Conservation (phyloP, 2,113 vertebrate species). For the Actenoides lindsayi region DNA sequence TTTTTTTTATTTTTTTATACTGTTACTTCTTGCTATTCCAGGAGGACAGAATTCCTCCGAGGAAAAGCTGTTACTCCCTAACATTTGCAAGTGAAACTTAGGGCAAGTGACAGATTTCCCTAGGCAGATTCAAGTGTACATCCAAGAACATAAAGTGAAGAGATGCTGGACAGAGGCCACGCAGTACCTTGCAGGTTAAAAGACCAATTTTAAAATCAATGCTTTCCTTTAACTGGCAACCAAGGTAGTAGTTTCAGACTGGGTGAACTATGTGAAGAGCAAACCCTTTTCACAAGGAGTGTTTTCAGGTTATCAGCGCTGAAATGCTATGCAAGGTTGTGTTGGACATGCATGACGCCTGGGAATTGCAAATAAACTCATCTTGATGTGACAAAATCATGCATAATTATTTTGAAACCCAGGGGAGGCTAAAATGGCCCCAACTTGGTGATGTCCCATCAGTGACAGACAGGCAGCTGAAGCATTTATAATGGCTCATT, state of each 20-base stretch:
- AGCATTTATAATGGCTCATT: constrained; percentile 50
- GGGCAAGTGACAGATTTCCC: constrained; percentile 51
- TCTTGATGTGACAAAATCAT: constrained; percentile 59
- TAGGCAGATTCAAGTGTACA: constrained; percentile 16
- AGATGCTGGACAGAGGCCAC: constrained; percentile 44
- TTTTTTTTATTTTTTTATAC: background rate
- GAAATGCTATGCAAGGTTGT: background rate
- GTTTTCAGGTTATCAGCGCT: constrained; percentile 2
- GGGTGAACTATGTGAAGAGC: constrained; percentile 41
- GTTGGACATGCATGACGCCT: background rate
- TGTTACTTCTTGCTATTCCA: background rate
- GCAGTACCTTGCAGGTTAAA: constrained; percentile 68
- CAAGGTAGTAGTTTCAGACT: constrained; percentile 25
- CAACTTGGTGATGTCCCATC: constrained; percentile 31
- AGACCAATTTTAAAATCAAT: constrained; percentile 75
- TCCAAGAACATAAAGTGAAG: constrained; percentile 54
- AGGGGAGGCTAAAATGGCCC: constrained; percentile 35
- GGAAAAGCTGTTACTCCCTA: constrained; percentile 7
- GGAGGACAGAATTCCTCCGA: background rate
- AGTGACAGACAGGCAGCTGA: constrained; percentile 49
- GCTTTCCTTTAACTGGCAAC: constrained; percentile 62
- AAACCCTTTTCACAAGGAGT: background rate
- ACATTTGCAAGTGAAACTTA: background rate
- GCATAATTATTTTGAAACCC: constrained; percentile 64
- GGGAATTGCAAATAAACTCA: constrained; percentile 69